A percentile compares a stretch with the other conserved stretches of the same genome.
phyloP scores from a whole-genome alignment of 92 coral and sea anemone species.

The Paramuricea clavata region DNA sequence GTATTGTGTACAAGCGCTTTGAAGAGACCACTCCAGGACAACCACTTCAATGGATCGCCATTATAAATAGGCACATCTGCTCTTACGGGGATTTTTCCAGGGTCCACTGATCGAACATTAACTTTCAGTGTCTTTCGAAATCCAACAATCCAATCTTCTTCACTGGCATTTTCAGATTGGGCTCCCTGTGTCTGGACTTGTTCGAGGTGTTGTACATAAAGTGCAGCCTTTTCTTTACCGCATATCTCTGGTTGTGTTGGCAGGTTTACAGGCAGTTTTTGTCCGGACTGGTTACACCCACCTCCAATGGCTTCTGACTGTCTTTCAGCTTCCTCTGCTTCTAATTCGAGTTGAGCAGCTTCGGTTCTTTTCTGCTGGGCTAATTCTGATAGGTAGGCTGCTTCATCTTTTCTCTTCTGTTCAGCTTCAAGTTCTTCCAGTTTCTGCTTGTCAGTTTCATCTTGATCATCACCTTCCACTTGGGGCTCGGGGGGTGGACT shows the following conservation, averaged over 20 bases:
- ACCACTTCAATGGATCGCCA: constrained; percentile 40
- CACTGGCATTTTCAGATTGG: not conserved
- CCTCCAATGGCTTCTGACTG: not conserved
- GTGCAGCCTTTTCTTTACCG: constrained; percentile 20
- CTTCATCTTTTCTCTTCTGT: not conserved
- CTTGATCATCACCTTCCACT: not conserved
- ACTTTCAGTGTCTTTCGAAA: not conserved
- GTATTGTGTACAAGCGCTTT: constrained; percentile 39
- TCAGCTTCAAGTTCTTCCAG: no score
- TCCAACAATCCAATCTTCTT: constrained; percentile 33
- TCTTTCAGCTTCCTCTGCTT: constrained; percentile 19
- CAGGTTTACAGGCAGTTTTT: not conserved
- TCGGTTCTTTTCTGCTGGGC: not conserved
- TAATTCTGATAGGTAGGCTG: not conserved
- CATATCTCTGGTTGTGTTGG: not conserved
- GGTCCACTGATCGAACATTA: constrained; percentile 14
- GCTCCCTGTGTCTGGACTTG: not conserved
- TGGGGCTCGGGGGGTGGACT: no score
- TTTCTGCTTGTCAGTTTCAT: no score
- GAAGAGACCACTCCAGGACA: constrained; percentile 40
- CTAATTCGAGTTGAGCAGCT: not conserved
- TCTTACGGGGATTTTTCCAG: constrained; percentile 39
- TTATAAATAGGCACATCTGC: constrained; percentile 30
- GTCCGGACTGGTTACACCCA: not conserved
- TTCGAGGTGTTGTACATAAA: constrained; percentile 24